Evolutionary conservation across 2,888 invertebrate genomes (phyloP), one percentile per base, ranked within the genome.

Genomic region (Julus scandinavius): DNA sequence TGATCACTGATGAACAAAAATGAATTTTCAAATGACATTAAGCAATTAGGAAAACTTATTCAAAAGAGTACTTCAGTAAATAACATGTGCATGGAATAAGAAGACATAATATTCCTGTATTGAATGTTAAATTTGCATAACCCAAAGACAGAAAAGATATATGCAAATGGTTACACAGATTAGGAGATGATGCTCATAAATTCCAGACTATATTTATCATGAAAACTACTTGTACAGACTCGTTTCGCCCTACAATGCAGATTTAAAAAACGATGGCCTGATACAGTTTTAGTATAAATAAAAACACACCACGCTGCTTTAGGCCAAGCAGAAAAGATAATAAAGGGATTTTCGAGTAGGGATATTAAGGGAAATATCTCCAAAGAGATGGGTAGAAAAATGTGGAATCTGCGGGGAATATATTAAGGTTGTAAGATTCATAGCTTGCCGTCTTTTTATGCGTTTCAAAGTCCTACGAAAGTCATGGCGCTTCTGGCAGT

Each of bases 371-470:
- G 80, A 80, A 80, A 80, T 80, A 80, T 80, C 29, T 3, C 80
- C 80, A 38, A 80, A 13, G 13, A 80, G 38, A 80, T 80, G 80
- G 38, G 80, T 72, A 5, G 6, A 17, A 72, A 72, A 54, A 72
- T 9, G 63, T 20, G 63, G 38, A 38, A 80, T 80, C 80, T 80
- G 80, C 29, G 38, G 80, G 80, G 80, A 80, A 80, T 80, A 80
- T 29, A 38, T 11, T 9, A 29, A 9, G 29, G 38, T 80, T 80
- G 13, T 80, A 80, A 80, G 20, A 80, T 80, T 80, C 80, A 80
- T 80, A 29, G 80, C 38, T 72, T 72, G 63, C 17, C 63, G 63
- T 72, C 63, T 7, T 80, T 80, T 80, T 80, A 80, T 80, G 80
- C 29, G 29, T 80, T 80, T 80, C 20, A 80, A 80, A 80, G 80